Evolutionary conservation across 2,888 invertebrate genomes (phyloP), one percentile per base, ranked within the genome.

Genomic region (Lasioglossum pauxillum): DNA sequence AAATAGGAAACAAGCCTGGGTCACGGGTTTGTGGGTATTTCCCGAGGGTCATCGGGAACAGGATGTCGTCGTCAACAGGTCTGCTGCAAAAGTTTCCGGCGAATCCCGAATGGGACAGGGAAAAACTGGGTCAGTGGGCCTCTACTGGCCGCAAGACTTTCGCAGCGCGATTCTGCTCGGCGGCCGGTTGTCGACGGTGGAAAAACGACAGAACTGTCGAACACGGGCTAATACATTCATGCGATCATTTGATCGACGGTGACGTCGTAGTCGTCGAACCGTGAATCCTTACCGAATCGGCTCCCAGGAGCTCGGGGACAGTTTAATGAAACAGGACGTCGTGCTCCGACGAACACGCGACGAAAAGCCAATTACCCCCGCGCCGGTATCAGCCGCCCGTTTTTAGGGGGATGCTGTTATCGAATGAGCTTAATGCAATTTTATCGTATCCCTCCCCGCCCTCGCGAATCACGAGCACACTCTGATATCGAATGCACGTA

Each of bases 301-400:
- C 89, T 91, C 86, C 84, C 88, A 85, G 82, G 77, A 79, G 85
- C 72, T 80, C 77, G 64, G 7, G 67, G 71, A 90, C 89, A 80
- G 83, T 86, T 90, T 87, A 90, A 90, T 87, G 85, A 90, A 90
- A 87, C 90, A 85, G 90, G 84, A 85, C 84, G 89, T 90, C 82
- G 87, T 78, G 89, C 84, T 80, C 73, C 77, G 75, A 49, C 90
- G 88, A 86, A 84, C 88, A 80, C 80, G 78, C 89, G 83, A 78
- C 89, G 90, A 90, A 85, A 83, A 80, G 87, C 84, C 89, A 89
- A 90, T 90, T 90, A 90, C 79, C 78, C 79, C 53, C 75, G 80
- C 76, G 76, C 41, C 77, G 67, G 72, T 85, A 86, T 84, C 78
- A 35, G 19, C 16, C 31, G 57, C 5, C 14, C 73, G 5, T 75